Evolutionary conservation across 2,888 invertebrate species (phyloP).

Genomic region (Cephus rjabovi): DNA sequence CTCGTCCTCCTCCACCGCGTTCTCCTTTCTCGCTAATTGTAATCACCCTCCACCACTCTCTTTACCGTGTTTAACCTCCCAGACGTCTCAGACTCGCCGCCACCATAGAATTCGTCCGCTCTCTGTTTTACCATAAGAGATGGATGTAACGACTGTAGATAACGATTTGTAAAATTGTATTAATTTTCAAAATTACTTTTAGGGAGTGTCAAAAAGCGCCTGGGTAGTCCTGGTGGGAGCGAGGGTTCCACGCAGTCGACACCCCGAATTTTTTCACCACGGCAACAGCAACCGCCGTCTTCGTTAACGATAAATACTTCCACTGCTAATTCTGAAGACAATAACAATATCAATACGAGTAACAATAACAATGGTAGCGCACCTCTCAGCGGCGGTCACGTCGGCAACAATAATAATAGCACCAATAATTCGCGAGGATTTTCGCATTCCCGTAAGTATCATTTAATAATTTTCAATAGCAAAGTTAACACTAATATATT

Average conservation of each 20-base stretch:
- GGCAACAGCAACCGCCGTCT: conserved; percentile 19
- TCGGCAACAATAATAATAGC: conserved; percentile 5
- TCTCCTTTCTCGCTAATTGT: not conserved
- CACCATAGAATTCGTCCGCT: not conserved
- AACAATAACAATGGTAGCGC: conserved; percentile 5
- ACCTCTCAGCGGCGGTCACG: not conserved
- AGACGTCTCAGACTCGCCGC: not conserved
- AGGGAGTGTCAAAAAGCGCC: conserved; percentile 19
- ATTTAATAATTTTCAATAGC: not conserved
- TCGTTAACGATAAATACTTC: conserved; percentile 8
- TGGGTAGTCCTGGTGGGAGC: conserved; percentile 21
- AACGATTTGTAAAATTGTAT: not conserved
- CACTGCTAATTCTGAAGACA: conserved; percentile 6
- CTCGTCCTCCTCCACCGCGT: not conserved
- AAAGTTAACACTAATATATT: not conserved
- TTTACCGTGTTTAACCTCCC: not conserved
- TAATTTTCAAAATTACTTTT: not conserved
- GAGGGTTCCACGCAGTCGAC: conserved; percentile 21
- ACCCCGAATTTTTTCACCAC: conserved; percentile 16
- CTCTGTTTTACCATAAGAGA: not conserved
- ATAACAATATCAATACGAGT: conserved; percentile 13
- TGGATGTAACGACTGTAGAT: not conserved
- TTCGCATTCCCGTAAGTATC: conserved; percentile 19
- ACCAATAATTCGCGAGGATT: conserved; percentile 13
- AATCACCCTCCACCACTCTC: not conserved